A percentile compares a stretch with the other conserved stretches of the same genome.
phyloP scores from a whole-genome alignment of 1,140 invertebrate species.

The Lordiphosa mommai region DNA sequence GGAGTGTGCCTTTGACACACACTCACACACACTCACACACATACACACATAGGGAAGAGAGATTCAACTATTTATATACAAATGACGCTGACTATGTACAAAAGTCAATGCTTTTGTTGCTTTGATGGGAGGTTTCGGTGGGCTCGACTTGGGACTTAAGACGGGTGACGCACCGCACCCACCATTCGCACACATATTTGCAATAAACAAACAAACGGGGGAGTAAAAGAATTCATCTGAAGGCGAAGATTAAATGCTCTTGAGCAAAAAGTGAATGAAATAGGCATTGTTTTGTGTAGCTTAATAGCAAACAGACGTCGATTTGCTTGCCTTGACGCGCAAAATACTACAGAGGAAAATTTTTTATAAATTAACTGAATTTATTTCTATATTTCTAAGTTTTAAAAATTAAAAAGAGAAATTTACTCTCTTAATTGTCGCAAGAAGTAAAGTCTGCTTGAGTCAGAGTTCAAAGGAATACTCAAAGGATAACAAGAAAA shows the following conservation, averaged over 20 bases:
- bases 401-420: too few species aligned
- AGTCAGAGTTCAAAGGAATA: too few species aligned
- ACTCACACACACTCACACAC: slow-evolving; percentile 30
- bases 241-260: slow-evolving; percentile 14
- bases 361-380: too few species aligned
- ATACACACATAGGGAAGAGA: slow-evolving; percentile 5
- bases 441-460: too few species aligned
- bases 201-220: slow-evolving; percentile 13
- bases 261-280: neutral
- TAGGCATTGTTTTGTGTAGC: too few species aligned
- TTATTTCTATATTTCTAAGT: too few species aligned
- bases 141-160: slow-evolving; percentile 8
- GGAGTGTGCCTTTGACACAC: slow-evolving; percentile 53
- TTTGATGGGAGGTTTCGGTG: slow-evolving; percentile 26
- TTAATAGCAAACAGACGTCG: too few species aligned
- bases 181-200: neutral
- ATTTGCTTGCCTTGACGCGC: too few species aligned
- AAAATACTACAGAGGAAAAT: too few species aligned
- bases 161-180: slow-evolving; percentile 4
- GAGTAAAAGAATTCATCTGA: slow-evolving; percentile 16
- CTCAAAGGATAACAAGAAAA: too few species aligned
- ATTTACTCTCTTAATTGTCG: too few species aligned
- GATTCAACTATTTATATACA: slow-evolving; percentile 66
- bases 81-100: slow-evolving; percentile 74
- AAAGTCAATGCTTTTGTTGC: slow-evolving; percentile 71